Evolutionary conservation across 2,113 vertebrate species (phyloP).

Genomic region (Cavia aperea): DNA sequence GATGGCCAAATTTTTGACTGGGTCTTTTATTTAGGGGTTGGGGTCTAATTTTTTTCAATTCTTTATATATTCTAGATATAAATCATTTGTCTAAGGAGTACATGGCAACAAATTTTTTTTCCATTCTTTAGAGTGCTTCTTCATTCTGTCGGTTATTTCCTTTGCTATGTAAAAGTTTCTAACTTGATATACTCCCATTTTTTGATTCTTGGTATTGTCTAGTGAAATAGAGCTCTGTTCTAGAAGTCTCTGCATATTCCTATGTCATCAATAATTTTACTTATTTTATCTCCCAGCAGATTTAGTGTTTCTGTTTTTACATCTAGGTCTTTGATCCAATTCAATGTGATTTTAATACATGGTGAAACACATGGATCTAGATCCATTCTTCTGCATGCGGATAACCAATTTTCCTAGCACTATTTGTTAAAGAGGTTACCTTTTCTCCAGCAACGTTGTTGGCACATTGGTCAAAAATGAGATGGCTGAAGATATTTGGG

Average conservation of each 20-base stretch:
- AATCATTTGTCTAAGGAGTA: background rate
- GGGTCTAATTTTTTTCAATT: background rate
- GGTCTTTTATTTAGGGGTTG: background rate
- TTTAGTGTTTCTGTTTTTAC: background rate
- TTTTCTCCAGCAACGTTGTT: background rate
- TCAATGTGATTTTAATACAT: background rate
- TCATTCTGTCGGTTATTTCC: background rate
- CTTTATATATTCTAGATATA: background rate
- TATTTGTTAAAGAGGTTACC: background rate
- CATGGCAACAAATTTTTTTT: background rate
- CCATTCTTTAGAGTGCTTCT: background rate
- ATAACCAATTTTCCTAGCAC: background rate
- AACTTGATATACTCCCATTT: background rate
- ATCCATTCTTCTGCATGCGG: background rate
- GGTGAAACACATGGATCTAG: background rate
- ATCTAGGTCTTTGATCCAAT: background rate
- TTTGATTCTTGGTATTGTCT: background rate
- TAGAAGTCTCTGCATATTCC: background rate
- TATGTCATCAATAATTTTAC: background rate
- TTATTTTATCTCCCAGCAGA: background rate
- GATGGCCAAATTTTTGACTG: background rate
- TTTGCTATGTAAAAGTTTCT: background rate
- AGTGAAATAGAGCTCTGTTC: background rate
- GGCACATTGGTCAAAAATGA: background rate
- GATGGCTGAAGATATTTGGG: background rate